These are phyloP conservation scores for Rattus rattus DNA, from an alignment of 2,113 vertebrate species.

Conservation along the genomic window DNA sequence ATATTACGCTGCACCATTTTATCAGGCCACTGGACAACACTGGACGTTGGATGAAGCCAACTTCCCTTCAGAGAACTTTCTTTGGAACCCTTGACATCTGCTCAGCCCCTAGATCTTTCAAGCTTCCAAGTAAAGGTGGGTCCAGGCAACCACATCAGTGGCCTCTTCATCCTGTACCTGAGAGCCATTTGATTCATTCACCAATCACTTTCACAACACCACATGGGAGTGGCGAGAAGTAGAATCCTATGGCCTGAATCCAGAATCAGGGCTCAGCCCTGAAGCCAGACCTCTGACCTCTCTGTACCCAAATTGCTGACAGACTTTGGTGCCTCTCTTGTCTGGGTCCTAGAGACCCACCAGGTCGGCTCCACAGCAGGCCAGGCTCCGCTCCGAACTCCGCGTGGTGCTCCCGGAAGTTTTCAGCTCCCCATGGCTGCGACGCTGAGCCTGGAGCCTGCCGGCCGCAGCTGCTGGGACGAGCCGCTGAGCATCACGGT, in stretches of 20 bases:
- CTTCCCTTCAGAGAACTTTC: neutral
- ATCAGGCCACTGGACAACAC: neutral
- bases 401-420: accelerated
- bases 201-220: neutral
- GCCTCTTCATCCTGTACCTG: neutral
- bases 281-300: neutral
- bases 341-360: neutral
- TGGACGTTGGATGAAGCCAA: neutral
- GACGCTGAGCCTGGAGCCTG: constrained; percentile 68
- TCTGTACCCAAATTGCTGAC: accelerated
- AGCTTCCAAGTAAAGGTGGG: neutral
- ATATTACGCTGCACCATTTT: neutral
- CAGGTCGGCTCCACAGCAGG: neutral
- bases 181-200: neutral
- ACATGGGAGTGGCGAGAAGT: no score
- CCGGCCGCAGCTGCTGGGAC: constrained; percentile 82
- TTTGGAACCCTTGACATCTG: neutral
- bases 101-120: neutral
- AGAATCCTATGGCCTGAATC: no score
- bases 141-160: neutral
- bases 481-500: neutral
- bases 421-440: accelerated
- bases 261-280: neutral
- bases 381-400: neutral
- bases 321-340: accelerated